Evolutionary conservation across 2,888 invertebrate genomes (phyloP), one percentile per base, ranked within the genome.

Genomic region (Eremobia ochroleuca): DNA sequence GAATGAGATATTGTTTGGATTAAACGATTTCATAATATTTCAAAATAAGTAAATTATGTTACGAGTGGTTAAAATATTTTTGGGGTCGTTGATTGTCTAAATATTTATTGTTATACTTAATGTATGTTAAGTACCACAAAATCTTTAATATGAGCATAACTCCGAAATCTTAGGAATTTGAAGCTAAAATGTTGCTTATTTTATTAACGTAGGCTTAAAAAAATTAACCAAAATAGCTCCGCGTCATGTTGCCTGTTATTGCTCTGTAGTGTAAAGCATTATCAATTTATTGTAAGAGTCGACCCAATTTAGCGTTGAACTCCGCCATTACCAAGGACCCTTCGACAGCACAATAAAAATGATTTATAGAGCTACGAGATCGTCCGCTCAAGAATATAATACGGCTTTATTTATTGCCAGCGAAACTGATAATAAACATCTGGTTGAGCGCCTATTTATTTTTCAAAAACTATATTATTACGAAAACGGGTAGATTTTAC

Each of bases 331-430:
- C 92, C 91, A 88, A 90, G 91, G 92, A 93, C 94, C 94, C 94
- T 95, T 95, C 94, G 94, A 94, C 94, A 93, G 93, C 93, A 96
- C 95, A 96, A 96, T 96, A 95, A 96, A 95, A 95, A 95, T 95
- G 95, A 95, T 95, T 95, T 96, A 95, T 95, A 93, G 94, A 94
- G 89, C 93, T 87, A 81, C 92, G 92, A 94, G 93, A 94, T 95
- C 94, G 93, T 90, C 92, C 92, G 94, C 92, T 94, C 93, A 94
- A 94, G 93, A 94, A 95, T 94, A 95, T 95, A 95, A 95, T 94
- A 94, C 93, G 92, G 94, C 92, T 94, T 95, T 95, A 95, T 95
- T 95, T 95, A 95, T 95, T 93, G 93, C 91, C 87, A 92, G 87
- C 87, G 91, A 92, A 93, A 94, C 92, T 94, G 93, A 94, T 95